A percentile compares a stretch with the other conserved stretches of the same genome.
These are phyloP conservation scores for Tokudaia tokunoshimensis DNA, from an alignment of 2,797 vertebrate genomes.

Conservation along the genomic window DNA sequence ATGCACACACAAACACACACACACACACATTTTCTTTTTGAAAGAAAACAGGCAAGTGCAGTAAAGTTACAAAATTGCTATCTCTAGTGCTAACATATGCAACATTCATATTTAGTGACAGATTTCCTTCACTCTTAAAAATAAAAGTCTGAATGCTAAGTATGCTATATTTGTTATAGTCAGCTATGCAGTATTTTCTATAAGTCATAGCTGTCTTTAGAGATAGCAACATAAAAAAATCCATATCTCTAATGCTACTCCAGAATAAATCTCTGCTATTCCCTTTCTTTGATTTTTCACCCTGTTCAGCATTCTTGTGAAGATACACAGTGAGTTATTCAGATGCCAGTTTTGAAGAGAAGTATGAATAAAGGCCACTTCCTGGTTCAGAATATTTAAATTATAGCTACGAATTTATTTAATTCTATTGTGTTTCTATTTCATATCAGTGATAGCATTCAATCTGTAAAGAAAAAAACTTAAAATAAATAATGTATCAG, in stretches of 20 bases:
- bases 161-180: conserved; percentile 74
- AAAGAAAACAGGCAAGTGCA: conserved; percentile 89
- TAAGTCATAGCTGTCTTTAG: conserved; percentile 60
- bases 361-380: conserved; percentile 60
- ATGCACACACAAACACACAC: neutral
- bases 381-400: neutral
- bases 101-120: conserved; percentile 86
- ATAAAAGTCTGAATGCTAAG: conserved; percentile 82
- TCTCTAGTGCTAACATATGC: conserved; percentile 88
- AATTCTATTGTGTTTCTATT: conserved; percentile 74
- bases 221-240: conserved; percentile 43
- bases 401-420: conserved; percentile 57
- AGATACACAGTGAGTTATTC: conserved; percentile 62
- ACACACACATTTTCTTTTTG: conserved; percentile 44
- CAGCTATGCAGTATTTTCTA: conserved; percentile 64
- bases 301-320: conserved; percentile 50
- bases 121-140: conserved; percentile 80
- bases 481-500: conserved; percentile 54
- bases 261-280: conserved; percentile 40
- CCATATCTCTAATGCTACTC: conserved; percentile 32
- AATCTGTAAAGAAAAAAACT: conserved; percentile 69
- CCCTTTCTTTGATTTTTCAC: conserved; percentile 51
- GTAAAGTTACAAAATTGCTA: conserved; percentile 87
- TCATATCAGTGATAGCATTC: conserved; percentile 56
- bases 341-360: conserved; percentile 50